Evolutionary conservation across 2,113 vertebrate genomes (phyloP).

Genomic region (Pituophis catenifer): DNA sequence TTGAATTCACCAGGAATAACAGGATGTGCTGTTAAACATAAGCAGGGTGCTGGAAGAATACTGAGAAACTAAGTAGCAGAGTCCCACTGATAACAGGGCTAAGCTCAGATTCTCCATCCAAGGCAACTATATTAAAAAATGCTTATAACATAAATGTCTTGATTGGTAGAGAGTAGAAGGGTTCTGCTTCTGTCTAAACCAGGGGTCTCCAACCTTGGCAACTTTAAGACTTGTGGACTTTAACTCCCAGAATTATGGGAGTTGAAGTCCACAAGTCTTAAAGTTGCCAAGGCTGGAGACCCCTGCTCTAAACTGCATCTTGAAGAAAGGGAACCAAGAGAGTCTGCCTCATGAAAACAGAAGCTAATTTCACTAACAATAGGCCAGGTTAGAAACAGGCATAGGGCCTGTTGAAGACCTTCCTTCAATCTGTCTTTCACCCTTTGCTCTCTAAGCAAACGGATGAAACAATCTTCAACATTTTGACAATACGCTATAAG

Average conservation of each 20-base stretch:
- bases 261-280: too few species aligned
- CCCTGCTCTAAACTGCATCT: not conserved
- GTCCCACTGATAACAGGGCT: not conserved
- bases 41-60: not conserved
- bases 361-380: not conserved
- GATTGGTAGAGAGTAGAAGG: not conserved
- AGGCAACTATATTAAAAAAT: not conserved
- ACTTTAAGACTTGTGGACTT: too few species aligned
- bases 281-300: too few species aligned
- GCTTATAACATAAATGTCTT: not conserved
- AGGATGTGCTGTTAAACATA: not conserved
- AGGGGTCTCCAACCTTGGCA: too few species aligned
- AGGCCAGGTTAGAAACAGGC: not conserved
- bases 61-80: not conserved
- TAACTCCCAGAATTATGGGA: too few species aligned
- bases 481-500: not conserved
- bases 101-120: not conserved
- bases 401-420: not conserved
- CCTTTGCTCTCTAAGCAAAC: not conserved
- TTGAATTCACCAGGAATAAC: not conserved
- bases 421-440: not conserved
- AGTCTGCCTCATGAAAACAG: not conserved
- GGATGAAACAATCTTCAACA: not conserved
- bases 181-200: not conserved
- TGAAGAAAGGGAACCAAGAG: not conserved